Evolutionary conservation across 2,888 invertebrate species (phyloP).

Genomic region (Deilephila porcellus): DNA sequence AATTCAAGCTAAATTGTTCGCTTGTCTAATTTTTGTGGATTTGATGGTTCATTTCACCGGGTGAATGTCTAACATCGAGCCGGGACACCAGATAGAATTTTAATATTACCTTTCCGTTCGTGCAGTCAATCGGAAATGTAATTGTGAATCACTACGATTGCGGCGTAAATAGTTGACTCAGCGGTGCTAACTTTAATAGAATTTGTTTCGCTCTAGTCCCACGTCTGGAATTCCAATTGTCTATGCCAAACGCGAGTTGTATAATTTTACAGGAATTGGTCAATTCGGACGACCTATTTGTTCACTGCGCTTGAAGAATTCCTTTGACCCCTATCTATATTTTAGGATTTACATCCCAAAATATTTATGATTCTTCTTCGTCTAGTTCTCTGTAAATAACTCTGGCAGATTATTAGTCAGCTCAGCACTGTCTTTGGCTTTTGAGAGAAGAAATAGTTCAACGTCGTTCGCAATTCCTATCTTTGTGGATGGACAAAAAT

Average conservation of each 20-base stretch:
- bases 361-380: too few relatives aligned
- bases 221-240: slow-evolving; percentile 23
- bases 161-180: slow-evolving; percentile 36
- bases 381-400: too few relatives aligned
- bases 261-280: slow-evolving; percentile 8
- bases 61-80: slow-evolving; percentile 56
- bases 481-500: too few relatives aligned
- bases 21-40: slow-evolving; percentile 78
- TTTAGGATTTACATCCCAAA: not conserved
- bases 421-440: too few relatives aligned
- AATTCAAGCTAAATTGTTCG: slow-evolving; percentile 75
- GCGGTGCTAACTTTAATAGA: slow-evolving; percentile 29
- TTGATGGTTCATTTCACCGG: slow-evolving; percentile 70
- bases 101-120: slow-evolving; percentile 48
- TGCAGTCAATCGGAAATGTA: slow-evolving; percentile 43
- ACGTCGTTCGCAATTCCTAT: too few relatives aligned
- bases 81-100: slow-evolving; percentile 43
- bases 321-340: not conserved
- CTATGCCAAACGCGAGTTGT: slow-evolving; percentile 8
- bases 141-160: slow-evolving; percentile 38
- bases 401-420: too few relatives aligned
- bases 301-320: not conserved
- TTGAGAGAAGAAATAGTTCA: too few relatives aligned
- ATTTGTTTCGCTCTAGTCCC: slow-evolving; percentile 18
- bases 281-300: not conserved